Evolutionary conservation across 2,888 invertebrate species (phyloP).

Genomic region (Neria commutata): DNA sequence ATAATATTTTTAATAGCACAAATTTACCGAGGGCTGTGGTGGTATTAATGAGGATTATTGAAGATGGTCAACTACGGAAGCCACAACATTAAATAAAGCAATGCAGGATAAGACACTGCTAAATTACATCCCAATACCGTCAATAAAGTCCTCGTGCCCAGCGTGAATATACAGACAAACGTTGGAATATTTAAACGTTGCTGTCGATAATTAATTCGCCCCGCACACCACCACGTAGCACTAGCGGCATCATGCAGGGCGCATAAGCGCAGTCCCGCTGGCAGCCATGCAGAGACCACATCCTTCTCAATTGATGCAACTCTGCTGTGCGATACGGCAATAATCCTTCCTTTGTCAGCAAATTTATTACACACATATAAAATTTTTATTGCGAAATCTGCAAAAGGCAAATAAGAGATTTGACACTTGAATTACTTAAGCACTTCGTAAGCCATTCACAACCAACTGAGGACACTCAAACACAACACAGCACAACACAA

Average conservation of each 20-base stretch:
- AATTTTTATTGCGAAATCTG: slow-evolving; percentile 58
- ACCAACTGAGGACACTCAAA: too few species aligned
- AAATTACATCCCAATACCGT: too few species aligned
- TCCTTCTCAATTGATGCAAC: slow-evolving; percentile 42
- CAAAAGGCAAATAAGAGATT: slow-evolving; percentile 60
- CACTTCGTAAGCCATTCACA: background rate
- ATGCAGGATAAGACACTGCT: too few species aligned
- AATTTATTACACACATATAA: slow-evolving; percentile 55
- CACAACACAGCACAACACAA: too few species aligned
- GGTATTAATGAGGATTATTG: too few species aligned
- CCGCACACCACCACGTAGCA: too few species aligned
- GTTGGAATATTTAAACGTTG: slow-evolving; percentile 1
- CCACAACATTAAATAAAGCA: too few species aligned
- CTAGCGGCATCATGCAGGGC: background rate
- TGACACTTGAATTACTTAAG: slow-evolving; percentile 60
- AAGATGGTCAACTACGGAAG: too few species aligned
- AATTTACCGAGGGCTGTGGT: too few species aligned
- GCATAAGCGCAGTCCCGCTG: background rate
- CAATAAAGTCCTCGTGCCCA: too few species aligned
- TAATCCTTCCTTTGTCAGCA: slow-evolving; percentile 60
- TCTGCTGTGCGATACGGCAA: slow-evolving; percentile 50
- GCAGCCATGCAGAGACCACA: slow-evolving; percentile 35
- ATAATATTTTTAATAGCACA: too few species aligned
- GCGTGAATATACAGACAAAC: background rate
- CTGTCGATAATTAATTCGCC: slow-evolving; percentile 33